Base-by-base conservation (phyloP, 2,113 vertebrate species). In the Rhinolophus sinicus region DNA sequence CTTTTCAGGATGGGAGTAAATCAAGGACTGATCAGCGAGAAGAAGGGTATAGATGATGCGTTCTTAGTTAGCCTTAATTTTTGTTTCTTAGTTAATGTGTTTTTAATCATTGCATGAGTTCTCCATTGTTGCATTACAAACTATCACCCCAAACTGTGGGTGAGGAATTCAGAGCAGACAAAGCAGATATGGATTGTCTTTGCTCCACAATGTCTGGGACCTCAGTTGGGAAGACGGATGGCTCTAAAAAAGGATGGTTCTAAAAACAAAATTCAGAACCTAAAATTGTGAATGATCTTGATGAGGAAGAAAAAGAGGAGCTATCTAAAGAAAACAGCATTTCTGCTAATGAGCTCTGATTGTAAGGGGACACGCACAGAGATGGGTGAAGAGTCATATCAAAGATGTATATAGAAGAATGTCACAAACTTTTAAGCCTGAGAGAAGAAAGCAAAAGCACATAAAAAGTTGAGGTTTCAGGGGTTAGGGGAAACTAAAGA, bases 221-320 rank as follows among this genome's bases (percentile, higher is more conserved):
- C 56, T 93, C 69, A 50, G 1, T 2, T 58, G 40, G 65, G 38
- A 81, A 95, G 81, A 84, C 47, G 47, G 47, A 81, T 64, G 38
- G 56, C 60, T 97, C 65, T 97, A 77, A 92, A 96, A 97, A 62
- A 76, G 67, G 80, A 70, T 70, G n/a, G 54, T 30, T 86, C 96
- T 94, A 96, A 96, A 96, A 96, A 96, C 88, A 96, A 97, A 92
- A 92, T 56, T 67, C 90, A 90, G 88, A 94, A 72, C 80, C 88
- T 92, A 97, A 95, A 96, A 94, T 94, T 96, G 72, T 87, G 82
- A 93, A 87, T 93, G 91, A 94, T 91, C 82, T 67, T 95, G 52
- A 95, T 92, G 96, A 96, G 76, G 80, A 92, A 95, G 90, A 76
- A 94, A 82, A 96, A 47, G 26, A 90, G 26, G 78, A 86, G 54